A percentile compares a stretch with the other conserved stretches of the same genome.
Conservation (phyloP, 2,888 invertebrate species). For the Drosophila prostipennis region DNA sequence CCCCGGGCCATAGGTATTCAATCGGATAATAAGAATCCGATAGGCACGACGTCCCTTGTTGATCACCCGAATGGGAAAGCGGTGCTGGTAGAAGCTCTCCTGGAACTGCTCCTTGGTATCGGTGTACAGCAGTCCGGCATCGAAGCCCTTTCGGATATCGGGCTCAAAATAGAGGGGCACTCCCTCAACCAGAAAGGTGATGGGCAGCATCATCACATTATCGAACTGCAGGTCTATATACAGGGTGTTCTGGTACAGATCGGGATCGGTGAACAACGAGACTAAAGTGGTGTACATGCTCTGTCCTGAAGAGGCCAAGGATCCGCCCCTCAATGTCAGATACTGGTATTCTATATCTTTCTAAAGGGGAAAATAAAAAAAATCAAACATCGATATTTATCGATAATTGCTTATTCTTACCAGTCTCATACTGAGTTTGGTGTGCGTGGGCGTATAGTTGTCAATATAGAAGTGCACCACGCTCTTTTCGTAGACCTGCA, state of each 20-base stretch:
- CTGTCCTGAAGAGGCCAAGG: slow-evolving; percentile 71
- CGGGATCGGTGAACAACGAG: slow-evolving; percentile 74
- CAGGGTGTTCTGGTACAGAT: slow-evolving; percentile 72
- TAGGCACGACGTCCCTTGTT: slow-evolving; percentile 76
- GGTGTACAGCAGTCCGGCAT: slow-evolving; percentile 70
- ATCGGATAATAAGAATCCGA: slow-evolving; percentile 66
- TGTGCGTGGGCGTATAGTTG: slow-evolving; percentile 75
- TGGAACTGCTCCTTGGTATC: slow-evolving; percentile 58
- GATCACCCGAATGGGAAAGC: slow-evolving; percentile 57
- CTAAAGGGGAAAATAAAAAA: too few species aligned
- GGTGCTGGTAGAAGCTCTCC: slow-evolving; percentile 45
- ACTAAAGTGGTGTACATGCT: slow-evolving; percentile 68
- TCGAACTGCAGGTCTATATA: slow-evolving; percentile 67
- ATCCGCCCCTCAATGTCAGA: slow-evolving; percentile 69
- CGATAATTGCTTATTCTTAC: slow-evolving; percentile 45
- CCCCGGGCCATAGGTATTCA: slow-evolving; percentile 45
- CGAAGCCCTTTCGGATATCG: slow-evolving; percentile 63
- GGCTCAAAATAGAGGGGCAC: slow-evolving; percentile 78
- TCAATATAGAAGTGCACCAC: slow-evolving; percentile 71
- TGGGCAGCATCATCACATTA: slow-evolving; percentile 64
- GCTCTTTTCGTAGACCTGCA: slow-evolving; percentile 62
- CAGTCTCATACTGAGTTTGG: slow-evolving; percentile 68
- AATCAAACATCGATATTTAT: too few species aligned
- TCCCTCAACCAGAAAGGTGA: slow-evolving; percentile 73
- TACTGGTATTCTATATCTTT: slow-evolving; percentile 53